Evolutionary conservation across 2,888 invertebrate genomes (phyloP).

Genomic region (Agriopis marginaria): DNA sequence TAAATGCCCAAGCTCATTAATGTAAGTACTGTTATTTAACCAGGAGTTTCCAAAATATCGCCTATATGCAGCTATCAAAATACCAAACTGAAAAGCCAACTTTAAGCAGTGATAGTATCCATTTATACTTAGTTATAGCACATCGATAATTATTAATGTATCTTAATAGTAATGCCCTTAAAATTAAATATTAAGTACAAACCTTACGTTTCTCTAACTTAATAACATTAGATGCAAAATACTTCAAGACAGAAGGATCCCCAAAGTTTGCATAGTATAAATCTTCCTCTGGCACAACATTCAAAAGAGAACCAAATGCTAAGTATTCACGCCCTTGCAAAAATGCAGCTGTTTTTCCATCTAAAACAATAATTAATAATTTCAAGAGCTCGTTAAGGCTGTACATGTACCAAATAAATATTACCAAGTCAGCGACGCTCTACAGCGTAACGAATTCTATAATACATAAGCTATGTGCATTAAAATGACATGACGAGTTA

Average conservation of each 20-base stretch:
- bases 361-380: constrained; percentile 49
- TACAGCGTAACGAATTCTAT: too few relatives aligned
- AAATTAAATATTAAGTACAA: not conserved
- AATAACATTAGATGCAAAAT: constrained; percentile 64
- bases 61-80: constrained; percentile 73
- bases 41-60: constrained; percentile 73
- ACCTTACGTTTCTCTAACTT: constrained; percentile 74
- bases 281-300: constrained; percentile 78
- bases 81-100: constrained; percentile 62
- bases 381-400: not conserved
- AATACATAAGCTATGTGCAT: too few relatives aligned
- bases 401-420: too few relatives aligned
- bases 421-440: too few relatives aligned
- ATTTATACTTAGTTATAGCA: too few relatives aligned
- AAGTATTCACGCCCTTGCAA: constrained; percentile 74
- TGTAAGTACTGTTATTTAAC: constrained; percentile 65
- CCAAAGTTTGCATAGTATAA: constrained; percentile 79
- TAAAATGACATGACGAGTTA: too few relatives aligned
- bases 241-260: constrained; percentile 70
- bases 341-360: constrained; percentile 78
- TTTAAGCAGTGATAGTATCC: not conserved
- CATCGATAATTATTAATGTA: too few relatives aligned
- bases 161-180: too few relatives aligned
- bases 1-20: constrained; percentile 75
- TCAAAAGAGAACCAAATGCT: constrained; percentile 72